A percentile compares a stretch with the other conserved stretches of the same genome.
Evolutionary conservation across 2,888 invertebrate genomes (phyloP).

Genomic region (Cistogaster globosa): DNA sequence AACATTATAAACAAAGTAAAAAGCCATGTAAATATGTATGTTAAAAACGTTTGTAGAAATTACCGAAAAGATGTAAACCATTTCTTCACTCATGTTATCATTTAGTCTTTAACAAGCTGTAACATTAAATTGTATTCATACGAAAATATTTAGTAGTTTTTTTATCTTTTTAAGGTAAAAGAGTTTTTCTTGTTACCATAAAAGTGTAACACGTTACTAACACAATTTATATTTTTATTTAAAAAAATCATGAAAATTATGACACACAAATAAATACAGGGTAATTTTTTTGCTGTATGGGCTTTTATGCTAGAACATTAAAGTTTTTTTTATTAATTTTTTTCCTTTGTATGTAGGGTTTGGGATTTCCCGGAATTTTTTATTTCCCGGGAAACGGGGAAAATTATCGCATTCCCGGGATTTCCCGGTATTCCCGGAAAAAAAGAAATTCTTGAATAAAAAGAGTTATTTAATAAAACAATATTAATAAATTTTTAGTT

Average conservation of each 20-base stretch:
- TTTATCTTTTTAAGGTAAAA: conserved; percentile 47
- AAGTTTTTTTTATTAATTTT: too few species aligned
- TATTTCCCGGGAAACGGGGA: too few species aligned
- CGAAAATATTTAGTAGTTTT: conserved; percentile 17
- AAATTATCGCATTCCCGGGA: too few species aligned
- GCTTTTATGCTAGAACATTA: too few species aligned
- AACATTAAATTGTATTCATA: conserved; percentile 3
- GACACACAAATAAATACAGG: not conserved
- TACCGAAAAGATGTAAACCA: conserved; percentile 37
- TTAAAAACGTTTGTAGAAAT: conserved; percentile 26
- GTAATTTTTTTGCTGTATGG: too few species aligned
- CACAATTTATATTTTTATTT: conserved; percentile 61
- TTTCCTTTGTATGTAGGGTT: too few species aligned
- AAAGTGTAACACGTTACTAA: conserved; percentile 65
- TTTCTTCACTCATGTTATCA: conserved; percentile 9
- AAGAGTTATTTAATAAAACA: too few species aligned
- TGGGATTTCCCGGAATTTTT: too few species aligned
- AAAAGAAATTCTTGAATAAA: too few species aligned
- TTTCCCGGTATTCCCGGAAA: too few species aligned
- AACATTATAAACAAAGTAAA: not conserved
- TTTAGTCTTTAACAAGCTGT: conserved; percentile 7
- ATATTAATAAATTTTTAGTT: too few species aligned
- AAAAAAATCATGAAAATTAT: not conserved
- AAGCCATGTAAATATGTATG: conserved; percentile 19
- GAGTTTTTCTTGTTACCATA: conserved; percentile 49